Base-by-base conservation (phyloP, 2,113 vertebrate genomes). In the Oceanites oceanicus region DNA sequence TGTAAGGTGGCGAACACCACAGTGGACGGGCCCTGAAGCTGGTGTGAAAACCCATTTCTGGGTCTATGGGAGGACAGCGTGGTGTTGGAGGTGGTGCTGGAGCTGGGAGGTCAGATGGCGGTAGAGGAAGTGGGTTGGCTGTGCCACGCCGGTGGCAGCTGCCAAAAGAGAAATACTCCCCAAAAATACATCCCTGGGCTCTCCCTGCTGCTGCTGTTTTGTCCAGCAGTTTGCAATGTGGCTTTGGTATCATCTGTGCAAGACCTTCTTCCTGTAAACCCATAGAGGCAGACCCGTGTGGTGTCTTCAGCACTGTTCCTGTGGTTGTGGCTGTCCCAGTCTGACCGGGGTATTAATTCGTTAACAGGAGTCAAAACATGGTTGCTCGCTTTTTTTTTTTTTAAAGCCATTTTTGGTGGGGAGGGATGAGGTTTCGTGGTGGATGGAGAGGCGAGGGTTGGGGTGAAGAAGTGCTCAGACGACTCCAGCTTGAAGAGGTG, bases 381-480 rank as follows among this genome's bases (percentile, higher is more conserved):
- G 12, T 45, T 81, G 10, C 7, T 56, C 29, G 18, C 4, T 45
- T 19, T 45, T 23, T 50, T 42, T 16, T 45, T 18, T 30, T 50
- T 17, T n/a, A 18, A 55, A 36, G 29, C 30, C 7, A 5, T 52
- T 88, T 71, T 19, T 40, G 34, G 21, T 18, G 45, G 4, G 4
- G 38, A 56, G 26, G 29, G 34, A 7, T 65, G 58, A 38, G 13
- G 11, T 53, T 86, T 2, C 2, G 11, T 49, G 40, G 13, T 40
- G 10, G 42, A 19, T 72, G n/a, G 55, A 67, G 25, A 0, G 0
- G 14, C 2, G 7, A 47, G 25, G 27, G 10, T 38, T 82, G 66
- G 49, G 11, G 8, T 53, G 36, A 44, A 56, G 42, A 25, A 5
- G 29, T 70, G 55, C 32, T 68, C 15, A 13, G 23, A 14, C 84